A percentile compares a stretch with the other conserved stretches of the same genome.
Evolutionary conservation across 2,888 invertebrate genomes (phyloP).

Genomic region (Muschampia plurimacula): DNA sequence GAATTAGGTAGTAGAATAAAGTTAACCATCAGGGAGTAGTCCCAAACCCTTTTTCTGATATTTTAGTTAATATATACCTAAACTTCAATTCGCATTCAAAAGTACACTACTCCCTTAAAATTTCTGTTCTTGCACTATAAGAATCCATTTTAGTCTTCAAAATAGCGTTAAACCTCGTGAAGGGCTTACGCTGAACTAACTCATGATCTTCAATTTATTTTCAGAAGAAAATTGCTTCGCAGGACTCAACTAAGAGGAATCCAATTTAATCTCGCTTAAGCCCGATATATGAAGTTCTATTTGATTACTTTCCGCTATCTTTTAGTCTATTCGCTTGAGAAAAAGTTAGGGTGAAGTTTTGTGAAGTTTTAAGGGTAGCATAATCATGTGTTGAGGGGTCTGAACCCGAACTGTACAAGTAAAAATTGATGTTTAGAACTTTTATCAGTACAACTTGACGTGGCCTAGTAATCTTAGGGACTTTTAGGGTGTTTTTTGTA

Average conservation of each 20-base stretch:
- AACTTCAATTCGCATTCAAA: too few relatives aligned
- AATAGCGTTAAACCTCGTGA: conserved; percentile 29
- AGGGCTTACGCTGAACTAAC: conserved; percentile 1
- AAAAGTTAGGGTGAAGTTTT: background rate
- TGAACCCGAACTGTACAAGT: background rate
- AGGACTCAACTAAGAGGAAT: conserved; percentile 19
- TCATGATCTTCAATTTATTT: conserved; percentile 24
- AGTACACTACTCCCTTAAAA: background rate
- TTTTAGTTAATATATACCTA: too few relatives aligned
- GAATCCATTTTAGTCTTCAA: conserved; percentile 28
- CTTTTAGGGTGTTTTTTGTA: too few relatives aligned
- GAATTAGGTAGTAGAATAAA: too few relatives aligned
- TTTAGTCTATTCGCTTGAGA: background rate
- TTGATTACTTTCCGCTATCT: conserved; percentile 5
- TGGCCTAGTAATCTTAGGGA: too few relatives aligned
- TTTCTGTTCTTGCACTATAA: background rate
- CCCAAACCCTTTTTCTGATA: too few relatives aligned
- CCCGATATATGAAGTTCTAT: conserved; percentile 18
- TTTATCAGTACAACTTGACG: too few relatives aligned
- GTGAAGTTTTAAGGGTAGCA: background rate
- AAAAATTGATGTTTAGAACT: background rate
- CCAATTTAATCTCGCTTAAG: conserved; percentile 24
- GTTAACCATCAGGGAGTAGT: too few relatives aligned
- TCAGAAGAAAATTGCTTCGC: conserved; percentile 24
- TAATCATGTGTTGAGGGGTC: background rate